Evolutionary conservation across 2,888 invertebrate genomes (phyloP).

Genomic region (Diabrotica balteata): DNA sequence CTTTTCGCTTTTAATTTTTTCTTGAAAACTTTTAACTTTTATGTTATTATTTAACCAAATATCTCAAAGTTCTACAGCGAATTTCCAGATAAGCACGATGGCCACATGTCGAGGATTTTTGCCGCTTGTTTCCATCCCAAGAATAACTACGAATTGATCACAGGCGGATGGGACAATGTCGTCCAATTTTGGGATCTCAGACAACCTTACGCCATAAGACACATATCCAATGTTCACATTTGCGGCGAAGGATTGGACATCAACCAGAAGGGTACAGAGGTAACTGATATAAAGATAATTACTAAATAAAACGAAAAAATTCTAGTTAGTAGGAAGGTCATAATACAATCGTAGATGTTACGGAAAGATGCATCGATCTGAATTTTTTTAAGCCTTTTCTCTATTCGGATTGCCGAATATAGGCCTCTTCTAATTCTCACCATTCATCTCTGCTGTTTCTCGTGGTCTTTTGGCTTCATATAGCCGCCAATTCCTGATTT

Average conservation of each 20-base stretch:
- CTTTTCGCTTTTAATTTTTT: too few relatives aligned
- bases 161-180: conserved; percentile 73
- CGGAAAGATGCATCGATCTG: too few relatives aligned
- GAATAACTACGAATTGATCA: conserved; percentile 70
- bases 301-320: too few relatives aligned
- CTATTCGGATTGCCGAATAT: too few relatives aligned
- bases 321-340: too few relatives aligned
- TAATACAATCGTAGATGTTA: too few relatives aligned
- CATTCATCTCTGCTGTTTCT: too few relatives aligned
- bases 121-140: conserved; percentile 71
- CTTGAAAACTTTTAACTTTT: background rate
- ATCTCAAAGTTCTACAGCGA: conserved; percentile 56
- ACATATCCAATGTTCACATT: conserved; percentile 68
- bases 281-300: conserved; percentile 44
- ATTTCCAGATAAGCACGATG: conserved; percentile 61
- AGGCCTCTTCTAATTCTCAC: too few relatives aligned
- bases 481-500: too few relatives aligned
- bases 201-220: conserved; percentile 67
- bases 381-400: too few relatives aligned
- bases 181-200: conserved; percentile 75
- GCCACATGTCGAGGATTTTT: conserved; percentile 71
- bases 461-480: too few relatives aligned
- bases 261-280: conserved; percentile 69
- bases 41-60: background rate
- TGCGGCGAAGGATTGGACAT: conserved; percentile 74